Percentiles rank a stretch among this genome's conserved stretches.
Evolutionary conservation across 2,113 vertebrate genomes (phyloP).

Genomic region (Scophthalmus maximus): DNA sequence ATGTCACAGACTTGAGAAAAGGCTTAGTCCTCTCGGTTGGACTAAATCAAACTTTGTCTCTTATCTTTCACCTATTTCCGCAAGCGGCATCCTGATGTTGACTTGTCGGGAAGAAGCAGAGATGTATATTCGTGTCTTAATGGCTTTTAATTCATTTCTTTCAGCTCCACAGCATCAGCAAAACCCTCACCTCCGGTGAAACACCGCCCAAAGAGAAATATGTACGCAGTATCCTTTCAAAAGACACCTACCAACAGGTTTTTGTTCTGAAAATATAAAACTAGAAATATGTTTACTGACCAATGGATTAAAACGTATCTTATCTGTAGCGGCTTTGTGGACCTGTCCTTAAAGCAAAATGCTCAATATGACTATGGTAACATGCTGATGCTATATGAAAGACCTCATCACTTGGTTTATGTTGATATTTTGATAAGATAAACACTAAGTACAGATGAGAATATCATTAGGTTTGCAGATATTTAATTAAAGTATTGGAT

Average conservation of each 20-base stretch:
- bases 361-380: too few relatives aligned
- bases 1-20: background rate
- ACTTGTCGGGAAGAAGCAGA: background rate
- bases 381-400: too few relatives aligned
- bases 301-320: too few relatives aligned
- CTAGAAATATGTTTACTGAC: too few relatives aligned
- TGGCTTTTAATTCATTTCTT: slow-evolving; percentile 10
- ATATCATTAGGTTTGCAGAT: too few relatives aligned
- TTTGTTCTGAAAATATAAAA: background rate
- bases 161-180: slow-evolving; percentile 95
- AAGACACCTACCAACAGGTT: background rate
- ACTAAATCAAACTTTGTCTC: background rate
- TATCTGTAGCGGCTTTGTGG: too few relatives aligned
- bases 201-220: slow-evolving; percentile 95
- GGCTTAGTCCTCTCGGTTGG: background rate
- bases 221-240: slow-evolving; percentile 95
- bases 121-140: background rate
- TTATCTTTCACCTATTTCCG: background rate
- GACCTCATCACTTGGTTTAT: too few relatives aligned
- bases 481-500: too few relatives aligned
- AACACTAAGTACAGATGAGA: too few relatives aligned
- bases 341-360: too few relatives aligned
- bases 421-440: too few relatives aligned
- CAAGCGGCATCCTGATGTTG: background rate
- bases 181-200: slow-evolving; percentile 89